Conservation (phyloP, 1,140 invertebrate genomes). For the Drosophila carrolli region DNA sequence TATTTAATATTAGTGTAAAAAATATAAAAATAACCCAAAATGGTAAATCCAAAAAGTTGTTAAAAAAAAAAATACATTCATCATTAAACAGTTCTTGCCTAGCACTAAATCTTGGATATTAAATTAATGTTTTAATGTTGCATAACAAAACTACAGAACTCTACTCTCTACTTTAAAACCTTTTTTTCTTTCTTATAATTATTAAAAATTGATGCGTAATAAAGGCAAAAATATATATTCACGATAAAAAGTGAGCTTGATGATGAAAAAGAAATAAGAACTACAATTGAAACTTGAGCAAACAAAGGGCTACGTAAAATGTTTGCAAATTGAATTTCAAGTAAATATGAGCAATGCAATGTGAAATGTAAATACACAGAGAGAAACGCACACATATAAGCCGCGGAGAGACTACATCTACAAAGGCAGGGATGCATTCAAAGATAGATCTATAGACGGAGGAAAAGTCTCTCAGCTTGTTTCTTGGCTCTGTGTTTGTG, state of each 20-base stretch:
- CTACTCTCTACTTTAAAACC: no score
- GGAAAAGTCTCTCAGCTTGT: conserved; percentile 31
- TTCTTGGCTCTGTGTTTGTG: conserved; percentile 10
- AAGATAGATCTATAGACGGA: conserved; percentile 14
- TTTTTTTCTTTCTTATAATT: background rate
- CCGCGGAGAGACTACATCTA: conserved; percentile 8
- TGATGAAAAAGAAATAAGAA: conserved; percentile 24
- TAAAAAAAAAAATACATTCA: no score
- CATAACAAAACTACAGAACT: background rate
- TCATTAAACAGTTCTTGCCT: no score
- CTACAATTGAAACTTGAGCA: conserved; percentile 66
- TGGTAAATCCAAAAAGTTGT: no score
- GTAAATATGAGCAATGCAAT: conserved; percentile 63
- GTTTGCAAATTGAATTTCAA: conserved; percentile 72
- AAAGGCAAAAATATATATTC: conserved; percentile 27
- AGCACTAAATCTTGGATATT: no score
- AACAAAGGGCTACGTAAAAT: conserved; percentile 69
- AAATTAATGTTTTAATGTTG: no score
- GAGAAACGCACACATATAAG: conserved; percentile 21
- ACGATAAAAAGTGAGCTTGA: conserved; percentile 6
- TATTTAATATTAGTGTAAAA: no score
- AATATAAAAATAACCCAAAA: no score
- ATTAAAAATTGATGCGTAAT: conserved; percentile 38
- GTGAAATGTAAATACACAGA: conserved; percentile 42
- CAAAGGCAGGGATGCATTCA: conserved; percentile 3